A percentile compares a stretch with the other conserved stretches of the same genome.
These are phyloP conservation scores for Scaptomyza graminum DNA, from an alignment of 1,140 invertebrate species.

Conservation along the genomic window DNA sequence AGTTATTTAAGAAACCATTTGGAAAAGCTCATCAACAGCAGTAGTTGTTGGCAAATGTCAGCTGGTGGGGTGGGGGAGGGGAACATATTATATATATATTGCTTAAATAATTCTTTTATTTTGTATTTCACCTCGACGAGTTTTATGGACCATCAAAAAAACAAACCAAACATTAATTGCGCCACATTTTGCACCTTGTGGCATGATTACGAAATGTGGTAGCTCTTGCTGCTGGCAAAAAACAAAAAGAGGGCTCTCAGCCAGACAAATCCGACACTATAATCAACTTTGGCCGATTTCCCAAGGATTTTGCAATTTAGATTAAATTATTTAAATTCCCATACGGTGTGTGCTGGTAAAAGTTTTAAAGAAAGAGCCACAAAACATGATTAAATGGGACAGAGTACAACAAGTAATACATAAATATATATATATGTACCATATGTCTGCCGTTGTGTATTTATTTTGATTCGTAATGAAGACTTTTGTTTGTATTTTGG, in stretches of 20 bases:
- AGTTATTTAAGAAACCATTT: slow-evolving; percentile 40
- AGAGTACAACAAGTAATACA: background rate
- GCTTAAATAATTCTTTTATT: background rate
- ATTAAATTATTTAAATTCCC: slow-evolving; percentile 40
- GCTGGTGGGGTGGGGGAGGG: too few species aligned
- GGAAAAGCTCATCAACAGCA: slow-evolving; percentile 12
- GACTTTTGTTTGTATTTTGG: slow-evolving; percentile 36
- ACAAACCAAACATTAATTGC: slow-evolving; percentile 10
- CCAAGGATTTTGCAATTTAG: slow-evolving; percentile 54
- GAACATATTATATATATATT: background rate
- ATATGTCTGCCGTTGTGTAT: slow-evolving; percentile 1
- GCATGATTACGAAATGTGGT: slow-evolving; percentile 57
- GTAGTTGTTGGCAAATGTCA: background rate
- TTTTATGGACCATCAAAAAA: slow-evolving; percentile 8
- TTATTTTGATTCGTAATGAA: slow-evolving; percentile 35
- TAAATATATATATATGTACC: slow-evolving; percentile 5
- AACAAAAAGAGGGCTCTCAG: slow-evolving; percentile 53
- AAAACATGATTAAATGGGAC: slow-evolving; percentile 15
- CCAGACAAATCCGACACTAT: slow-evolving; percentile 23
- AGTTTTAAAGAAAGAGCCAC: slow-evolving; percentile 8
- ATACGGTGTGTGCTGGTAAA: slow-evolving; percentile 21
- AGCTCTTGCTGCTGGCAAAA: slow-evolving; percentile 73
- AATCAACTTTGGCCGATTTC: slow-evolving; percentile 60
- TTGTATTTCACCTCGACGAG: background rate
- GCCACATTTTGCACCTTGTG: slow-evolving; percentile 36